Evolutionary conservation across 2,113 vertebrate species (phyloP).

Genomic region (Nyctibius bracteatus): DNA sequence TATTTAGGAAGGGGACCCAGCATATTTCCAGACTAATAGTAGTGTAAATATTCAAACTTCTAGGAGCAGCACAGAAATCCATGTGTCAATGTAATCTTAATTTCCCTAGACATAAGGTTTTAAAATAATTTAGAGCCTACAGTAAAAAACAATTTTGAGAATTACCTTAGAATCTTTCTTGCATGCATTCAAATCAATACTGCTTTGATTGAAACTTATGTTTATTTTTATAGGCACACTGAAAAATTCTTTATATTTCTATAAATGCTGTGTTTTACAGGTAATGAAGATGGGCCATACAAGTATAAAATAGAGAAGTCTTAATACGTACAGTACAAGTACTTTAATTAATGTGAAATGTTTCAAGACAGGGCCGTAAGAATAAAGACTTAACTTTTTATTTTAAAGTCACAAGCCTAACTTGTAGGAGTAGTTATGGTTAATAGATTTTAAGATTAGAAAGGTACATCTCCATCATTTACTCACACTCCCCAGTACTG

Average conservation of each 20-base stretch:
- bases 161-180: not conserved
- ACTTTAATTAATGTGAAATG: not conserved
- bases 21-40: not conserved
- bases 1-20: not conserved
- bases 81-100: not conserved
- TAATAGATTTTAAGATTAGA: not conserved
- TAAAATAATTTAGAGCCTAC: not conserved
- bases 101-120: not conserved
- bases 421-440: not conserved
- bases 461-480: not conserved
- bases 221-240: not conserved
- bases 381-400: not conserved
- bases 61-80: not conserved
- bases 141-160: slow-evolving; percentile 7
- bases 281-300: not conserved
- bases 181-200: not conserved
- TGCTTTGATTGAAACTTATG: not conserved
- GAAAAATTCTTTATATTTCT: not conserved
- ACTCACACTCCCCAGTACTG: not conserved
- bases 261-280: not conserved
- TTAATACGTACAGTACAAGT: not conserved
- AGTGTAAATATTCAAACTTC: not conserved
- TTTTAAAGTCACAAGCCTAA: not conserved
- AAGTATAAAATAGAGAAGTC: not conserved
- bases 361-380: not conserved